Conservation (phyloP, 2,888 invertebrate species). For the Lobophora halterata region DNA sequence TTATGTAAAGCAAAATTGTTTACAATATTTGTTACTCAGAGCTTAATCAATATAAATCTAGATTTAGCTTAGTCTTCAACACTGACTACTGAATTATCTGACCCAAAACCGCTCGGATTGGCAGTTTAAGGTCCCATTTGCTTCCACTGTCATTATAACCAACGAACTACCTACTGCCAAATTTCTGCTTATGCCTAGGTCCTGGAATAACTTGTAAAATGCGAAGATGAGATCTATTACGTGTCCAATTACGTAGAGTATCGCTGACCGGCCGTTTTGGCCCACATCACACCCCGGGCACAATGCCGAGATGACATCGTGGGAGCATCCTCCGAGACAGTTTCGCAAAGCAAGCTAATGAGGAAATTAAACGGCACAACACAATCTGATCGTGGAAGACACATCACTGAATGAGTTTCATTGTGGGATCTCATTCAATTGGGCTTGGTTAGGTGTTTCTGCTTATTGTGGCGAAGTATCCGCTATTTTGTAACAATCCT, state of each 20-base stretch:
- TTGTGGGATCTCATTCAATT: slow-evolving; percentile 25
- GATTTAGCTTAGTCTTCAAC: too few species aligned
- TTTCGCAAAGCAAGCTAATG: slow-evolving; percentile 19
- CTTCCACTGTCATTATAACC: too few species aligned
- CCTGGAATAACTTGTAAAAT: background rate
- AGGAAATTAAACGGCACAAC: slow-evolving; percentile 26
- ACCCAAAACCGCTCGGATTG: too few species aligned
- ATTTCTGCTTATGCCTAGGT: too few species aligned
- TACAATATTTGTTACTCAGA: too few species aligned
- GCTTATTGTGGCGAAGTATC: slow-evolving; percentile 9
- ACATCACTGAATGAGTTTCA: slow-evolving; percentile 25
- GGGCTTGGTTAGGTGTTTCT: slow-evolving; percentile 17
- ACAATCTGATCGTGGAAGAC: slow-evolving; percentile 21
- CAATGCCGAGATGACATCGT: slow-evolving; percentile 31
- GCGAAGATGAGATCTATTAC: slow-evolving; percentile 8
- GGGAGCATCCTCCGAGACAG: slow-evolving; percentile 17
- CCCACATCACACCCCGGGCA: slow-evolving; percentile 25
- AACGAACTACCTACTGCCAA: too few species aligned
- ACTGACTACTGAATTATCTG: too few species aligned
- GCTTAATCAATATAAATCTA: too few species aligned
- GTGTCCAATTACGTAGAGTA: slow-evolving; percentile 15
- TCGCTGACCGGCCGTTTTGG: slow-evolving; percentile 19
- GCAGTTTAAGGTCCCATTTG: too few species aligned
- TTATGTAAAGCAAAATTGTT: too few species aligned
- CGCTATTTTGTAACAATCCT: slow-evolving; percentile 11